Evolutionary conservation across 2,888 invertebrate species (phyloP).

Genomic region (Ornithoptera priamus): DNA sequence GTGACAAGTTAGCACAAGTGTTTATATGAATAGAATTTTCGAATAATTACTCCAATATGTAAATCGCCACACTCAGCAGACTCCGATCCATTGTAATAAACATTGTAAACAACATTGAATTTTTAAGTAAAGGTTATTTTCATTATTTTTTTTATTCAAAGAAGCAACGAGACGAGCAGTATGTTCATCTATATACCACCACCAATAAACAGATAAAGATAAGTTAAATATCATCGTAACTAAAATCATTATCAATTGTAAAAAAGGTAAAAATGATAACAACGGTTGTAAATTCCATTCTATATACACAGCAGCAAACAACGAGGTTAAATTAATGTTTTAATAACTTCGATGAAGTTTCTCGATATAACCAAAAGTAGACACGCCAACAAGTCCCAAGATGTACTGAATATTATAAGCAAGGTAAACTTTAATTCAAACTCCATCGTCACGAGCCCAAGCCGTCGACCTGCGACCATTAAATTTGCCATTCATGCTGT

Average conservation of each 20-base stretch:
- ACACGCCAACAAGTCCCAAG: conserved; percentile 15
- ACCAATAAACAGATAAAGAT: no score
- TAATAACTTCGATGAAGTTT: conserved; percentile 22
- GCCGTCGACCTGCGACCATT: conserved; percentile 34
- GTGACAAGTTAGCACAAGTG: not conserved
- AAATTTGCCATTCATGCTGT: conserved; percentile 37
- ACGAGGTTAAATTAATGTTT: not conserved
- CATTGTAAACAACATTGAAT: no score
- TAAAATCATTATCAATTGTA: not conserved
- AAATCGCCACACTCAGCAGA: not conserved
- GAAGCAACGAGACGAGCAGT: no score
- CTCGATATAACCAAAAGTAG: not conserved
- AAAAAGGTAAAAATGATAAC: not conserved
- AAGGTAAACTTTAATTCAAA: conserved; percentile 40
- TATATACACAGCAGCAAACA: not conserved
- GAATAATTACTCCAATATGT: not conserved
- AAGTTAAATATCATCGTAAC: no score
- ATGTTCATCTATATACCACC: no score
- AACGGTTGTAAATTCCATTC: not conserved
- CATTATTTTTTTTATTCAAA: no score
- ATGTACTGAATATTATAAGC: conserved; percentile 29
- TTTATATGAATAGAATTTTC: not conserved
- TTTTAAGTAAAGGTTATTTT: no score
- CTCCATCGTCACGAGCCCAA: conserved; percentile 33
- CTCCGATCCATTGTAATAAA: no score